phyloP scores from a whole-genome alignment of 2,113 vertebrate genomes.

The Pipra filicauda region DNA sequence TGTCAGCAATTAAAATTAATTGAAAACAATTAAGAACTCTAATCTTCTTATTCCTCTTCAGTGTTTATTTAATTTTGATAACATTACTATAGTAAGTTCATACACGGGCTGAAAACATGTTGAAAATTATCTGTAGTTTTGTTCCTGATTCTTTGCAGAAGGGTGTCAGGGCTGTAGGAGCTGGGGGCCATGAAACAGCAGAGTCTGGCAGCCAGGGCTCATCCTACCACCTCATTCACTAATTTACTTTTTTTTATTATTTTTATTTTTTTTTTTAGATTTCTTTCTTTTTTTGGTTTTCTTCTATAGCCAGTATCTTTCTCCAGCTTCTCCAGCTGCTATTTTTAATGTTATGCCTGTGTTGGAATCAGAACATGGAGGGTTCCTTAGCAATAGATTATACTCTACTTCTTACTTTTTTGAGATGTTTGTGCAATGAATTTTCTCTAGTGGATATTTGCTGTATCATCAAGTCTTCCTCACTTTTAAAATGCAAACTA shows the following conservation, averaged over 20 bases:
- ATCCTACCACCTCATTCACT: rapidly evolving
- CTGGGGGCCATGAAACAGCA: rapidly evolving
- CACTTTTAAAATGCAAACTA: conserved; percentile 6
- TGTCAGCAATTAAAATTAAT: conserved; percentile 54
- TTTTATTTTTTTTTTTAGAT: neutral
- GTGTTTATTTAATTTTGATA: conserved; percentile 29
- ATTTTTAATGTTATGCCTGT: neutral
- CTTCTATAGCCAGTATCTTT: neutral
- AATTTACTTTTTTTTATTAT: no score
- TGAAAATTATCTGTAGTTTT: neutral
- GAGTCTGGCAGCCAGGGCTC: neutral
- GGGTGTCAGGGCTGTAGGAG: rapidly evolving
- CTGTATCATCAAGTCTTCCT: conserved; percentile 46
- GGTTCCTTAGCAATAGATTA: neutral
- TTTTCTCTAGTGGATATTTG: conserved; percentile 8
- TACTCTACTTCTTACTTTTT: neutral
- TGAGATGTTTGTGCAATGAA: neutral
- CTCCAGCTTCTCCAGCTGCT: neutral
- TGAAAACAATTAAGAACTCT: conserved; percentile 32
- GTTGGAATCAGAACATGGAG: neutral
- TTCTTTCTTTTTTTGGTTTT: neutral
- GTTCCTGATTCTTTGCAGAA: neutral
- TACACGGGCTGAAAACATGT: neutral
- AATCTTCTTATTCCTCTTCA: neutral
- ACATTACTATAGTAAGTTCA: neutral